Conservation (phyloP, 2,797 vertebrate species). For the Heterohyrax brucei region DNA sequence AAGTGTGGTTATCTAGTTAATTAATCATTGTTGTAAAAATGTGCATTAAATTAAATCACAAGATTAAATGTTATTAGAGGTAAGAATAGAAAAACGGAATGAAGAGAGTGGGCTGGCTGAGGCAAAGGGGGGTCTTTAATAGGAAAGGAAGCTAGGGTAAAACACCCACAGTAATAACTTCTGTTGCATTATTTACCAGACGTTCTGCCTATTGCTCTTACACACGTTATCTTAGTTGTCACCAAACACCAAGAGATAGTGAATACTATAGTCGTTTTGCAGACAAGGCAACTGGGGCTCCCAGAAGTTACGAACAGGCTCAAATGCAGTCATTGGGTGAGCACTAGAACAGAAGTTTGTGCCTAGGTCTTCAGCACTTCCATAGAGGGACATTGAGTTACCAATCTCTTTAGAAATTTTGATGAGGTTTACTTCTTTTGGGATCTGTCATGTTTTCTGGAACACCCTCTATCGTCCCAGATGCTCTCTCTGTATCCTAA, state of each 20-base stretch:
- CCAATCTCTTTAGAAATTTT: neutral
- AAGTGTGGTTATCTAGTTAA: neutral
- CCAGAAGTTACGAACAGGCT: neutral
- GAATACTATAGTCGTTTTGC: neutral
- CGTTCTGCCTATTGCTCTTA: neutral
- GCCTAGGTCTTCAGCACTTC: neutral
- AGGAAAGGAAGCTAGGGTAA: neutral
- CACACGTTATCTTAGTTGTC: neutral
- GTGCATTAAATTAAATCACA: neutral
- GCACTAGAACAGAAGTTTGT: neutral
- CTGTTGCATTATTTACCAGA: neutral
- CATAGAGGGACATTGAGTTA: neutral
- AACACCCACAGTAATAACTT: neutral
- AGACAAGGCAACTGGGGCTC: neutral
- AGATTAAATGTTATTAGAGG: neutral
- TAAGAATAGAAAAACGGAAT: neutral
- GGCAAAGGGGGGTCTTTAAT: neutral
- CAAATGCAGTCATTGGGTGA: neutral
- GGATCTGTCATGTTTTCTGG: neutral
- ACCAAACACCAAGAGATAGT: neutral
- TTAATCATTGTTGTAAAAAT: neutral
- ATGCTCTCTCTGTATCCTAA: neutral
- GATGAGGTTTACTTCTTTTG: neutral
- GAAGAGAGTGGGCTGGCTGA: neutral
- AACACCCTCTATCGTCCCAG: neutral